A percentile compares a stretch with the other conserved stretches of the same genome.
Evolutionary conservation across 2,113 vertebrate species (phyloP).

Genomic region (Brachionichthys hirsutus): DNA sequence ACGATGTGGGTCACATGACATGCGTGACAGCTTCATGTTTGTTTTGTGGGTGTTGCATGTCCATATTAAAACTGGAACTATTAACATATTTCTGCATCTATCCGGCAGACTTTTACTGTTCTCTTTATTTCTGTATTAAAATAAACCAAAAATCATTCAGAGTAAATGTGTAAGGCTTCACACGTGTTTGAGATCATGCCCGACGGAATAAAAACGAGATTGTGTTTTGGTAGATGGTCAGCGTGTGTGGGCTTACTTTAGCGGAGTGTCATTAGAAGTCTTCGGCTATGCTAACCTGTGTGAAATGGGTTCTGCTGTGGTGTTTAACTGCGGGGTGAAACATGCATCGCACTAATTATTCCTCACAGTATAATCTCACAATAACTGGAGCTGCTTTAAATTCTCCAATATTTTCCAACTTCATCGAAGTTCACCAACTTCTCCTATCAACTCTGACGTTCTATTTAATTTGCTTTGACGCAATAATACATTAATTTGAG

Average conservation of each 20-base stretch:
- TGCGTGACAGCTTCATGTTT: background rate
- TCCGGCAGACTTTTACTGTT: background rate
- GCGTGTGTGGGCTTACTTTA: too few species aligned
- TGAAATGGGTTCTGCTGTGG: slow-evolving; percentile 3
- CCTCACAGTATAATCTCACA: slow-evolving; percentile 19
- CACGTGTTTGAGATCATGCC: background rate
- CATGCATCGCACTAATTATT: slow-evolving; percentile 6
- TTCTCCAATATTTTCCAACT: too few species aligned
- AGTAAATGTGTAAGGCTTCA: too few species aligned
- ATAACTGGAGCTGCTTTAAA: too few species aligned
- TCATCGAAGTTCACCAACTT: too few species aligned
- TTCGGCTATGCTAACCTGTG: slow-evolving; percentile 11
- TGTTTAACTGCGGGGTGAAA: slow-evolving; percentile 6
- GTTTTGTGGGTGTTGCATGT: too few species aligned
- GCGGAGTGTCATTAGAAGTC: background rate
- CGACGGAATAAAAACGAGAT: too few species aligned
- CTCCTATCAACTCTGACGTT: too few species aligned
- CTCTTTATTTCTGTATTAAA: slow-evolving; percentile 1
- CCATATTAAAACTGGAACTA: too few species aligned
- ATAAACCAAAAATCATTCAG: background rate
- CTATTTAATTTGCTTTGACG: too few species aligned
- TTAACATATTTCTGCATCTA: background rate
- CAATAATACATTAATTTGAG: too few species aligned
- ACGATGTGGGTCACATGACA: slow-evolving; percentile 26
- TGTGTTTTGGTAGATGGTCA: too few species aligned